These are phyloP conservation scores for Drosophila prolongata DNA, from an alignment of 2,888 invertebrate genomes.

Conservation along the genomic window DNA sequence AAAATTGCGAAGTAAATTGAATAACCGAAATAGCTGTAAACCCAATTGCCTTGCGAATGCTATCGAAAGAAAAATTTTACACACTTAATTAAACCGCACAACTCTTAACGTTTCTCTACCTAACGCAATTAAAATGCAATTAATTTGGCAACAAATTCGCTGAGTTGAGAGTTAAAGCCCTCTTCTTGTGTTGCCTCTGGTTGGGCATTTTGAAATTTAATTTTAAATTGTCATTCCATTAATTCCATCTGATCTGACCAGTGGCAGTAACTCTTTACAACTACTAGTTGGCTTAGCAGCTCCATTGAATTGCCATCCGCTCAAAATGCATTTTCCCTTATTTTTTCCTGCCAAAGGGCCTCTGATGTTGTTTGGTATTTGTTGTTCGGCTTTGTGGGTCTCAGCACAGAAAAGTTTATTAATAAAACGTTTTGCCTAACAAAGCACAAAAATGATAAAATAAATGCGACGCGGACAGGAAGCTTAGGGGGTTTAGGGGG, in stretches of 20 bases:
- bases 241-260: constrained; percentile 19
- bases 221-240: constrained; percentile 34
- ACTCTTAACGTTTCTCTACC: background rate
- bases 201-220: constrained; percentile 7
- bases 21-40: constrained; percentile 31
- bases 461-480: constrained; percentile 61
- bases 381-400: constrained; percentile 29
- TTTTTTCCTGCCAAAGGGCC: constrained; percentile 15
- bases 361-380: constrained; percentile 34
- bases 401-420: constrained; percentile 57
- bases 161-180: constrained; percentile 16
- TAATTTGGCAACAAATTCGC: constrained; percentile 30
- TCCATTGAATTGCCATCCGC: constrained; percentile 19
- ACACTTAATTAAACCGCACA: constrained; percentile 25
- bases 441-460: constrained; percentile 67
- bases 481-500: background rate
- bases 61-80: constrained; percentile 23
- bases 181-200: constrained; percentile 3
- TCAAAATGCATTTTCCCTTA: constrained; percentile 30
- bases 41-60: constrained; percentile 8
- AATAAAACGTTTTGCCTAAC: constrained; percentile 69
- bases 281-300: constrained; percentile 23
- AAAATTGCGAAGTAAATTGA: constrained; percentile 32
- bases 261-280: constrained; percentile 5
- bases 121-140: constrained; percentile 66